Base-by-base conservation (phyloP, 2,797 vertebrate species). In the Mus spretus region DNA sequence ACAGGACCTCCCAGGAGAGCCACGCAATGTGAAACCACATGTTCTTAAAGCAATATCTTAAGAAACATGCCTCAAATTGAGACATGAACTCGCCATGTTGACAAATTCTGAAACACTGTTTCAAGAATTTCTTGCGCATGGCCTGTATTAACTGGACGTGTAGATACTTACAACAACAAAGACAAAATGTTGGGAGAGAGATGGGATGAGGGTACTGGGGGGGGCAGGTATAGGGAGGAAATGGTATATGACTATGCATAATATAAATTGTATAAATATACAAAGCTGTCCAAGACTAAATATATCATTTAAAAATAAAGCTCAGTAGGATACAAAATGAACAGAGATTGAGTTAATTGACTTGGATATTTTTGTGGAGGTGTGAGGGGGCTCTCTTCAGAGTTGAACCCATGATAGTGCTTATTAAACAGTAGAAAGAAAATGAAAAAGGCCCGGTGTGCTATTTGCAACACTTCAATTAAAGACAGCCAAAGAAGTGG, bases 41-140 rank as follows among this genome's bases (percentile, higher is more conserved):
- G 19, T 19, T 3, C 92, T 97, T 97, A 70, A 93, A 94, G 96
- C 96, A 97, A 97, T 0, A 0, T 94, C 94, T 97, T 98, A 87
- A 85, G 97, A 97, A 97, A 98, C 83, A 50, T 89, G 14, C 94
- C 93, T 96, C 90, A 92, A 78, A 72, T 97, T 98, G 97, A 96
- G 96, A 97, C 96, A 98, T 67, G 24, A 31, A 82, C 83, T 95
- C 91, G 90, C 80, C 31, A 47, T 77, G 83, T 96, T 96, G 89
- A 95, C 96, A 96, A 93, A 96, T 82, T 47, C 86, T 34, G 7
- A 85, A 82, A 90, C 59, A 15, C 11, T 20, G 37, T 96, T 94
- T 96, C 97, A 75, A 94, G 91, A 90, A 90, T 13, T 59, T 86
- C 90, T 92, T 91, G 92, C 96, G 95, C 1, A 55, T 4, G 50